Evolutionary conservation across 2,797 vertebrate species (phyloP).

Genomic region (Gephyroberyx darwinii): DNA sequence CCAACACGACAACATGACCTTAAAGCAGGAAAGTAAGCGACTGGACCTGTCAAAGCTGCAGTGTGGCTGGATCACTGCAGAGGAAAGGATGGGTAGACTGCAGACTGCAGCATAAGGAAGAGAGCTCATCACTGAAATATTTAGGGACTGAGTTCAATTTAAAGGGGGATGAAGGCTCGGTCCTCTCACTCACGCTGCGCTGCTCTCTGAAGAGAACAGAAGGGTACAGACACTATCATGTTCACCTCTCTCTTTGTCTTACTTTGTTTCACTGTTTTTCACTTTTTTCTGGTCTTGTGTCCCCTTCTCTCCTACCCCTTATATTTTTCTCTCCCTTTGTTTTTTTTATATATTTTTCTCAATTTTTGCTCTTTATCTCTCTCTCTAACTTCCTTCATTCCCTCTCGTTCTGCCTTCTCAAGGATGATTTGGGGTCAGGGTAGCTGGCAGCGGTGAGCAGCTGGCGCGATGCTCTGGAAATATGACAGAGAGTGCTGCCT

Average conservation of each 20-base stretch:
- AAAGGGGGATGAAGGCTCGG: constrained; percentile 58
- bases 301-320: too few relatives aligned
- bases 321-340: not conserved
- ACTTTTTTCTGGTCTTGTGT: constrained; percentile 11
- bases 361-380: constrained; percentile 14
- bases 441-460: constrained; percentile 70
- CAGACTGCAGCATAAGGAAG: constrained; percentile 74
- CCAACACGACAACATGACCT: constrained; percentile 69
- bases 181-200: constrained; percentile 69
- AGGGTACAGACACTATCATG: constrained; percentile 27
- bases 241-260: constrained; percentile 20
- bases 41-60: constrained; percentile 77
- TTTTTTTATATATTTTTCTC: not conserved
- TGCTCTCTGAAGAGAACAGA: constrained; percentile 46
- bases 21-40: constrained; percentile 72
- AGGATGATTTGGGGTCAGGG: constrained; percentile 58
- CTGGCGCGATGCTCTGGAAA: constrained; percentile 60
- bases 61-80: constrained; percentile 70
- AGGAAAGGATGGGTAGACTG: constrained; percentile 70
- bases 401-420: constrained; percentile 46
- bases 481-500: constrained; percentile 51
- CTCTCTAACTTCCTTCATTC: constrained; percentile 32
- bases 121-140: constrained; percentile 82
- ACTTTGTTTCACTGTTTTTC: constrained; percentile 31
- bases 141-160: constrained; percentile 78